Base-by-base conservation (phyloP, 2,888 invertebrate genomes). In the Conomelus anceps region DNA sequence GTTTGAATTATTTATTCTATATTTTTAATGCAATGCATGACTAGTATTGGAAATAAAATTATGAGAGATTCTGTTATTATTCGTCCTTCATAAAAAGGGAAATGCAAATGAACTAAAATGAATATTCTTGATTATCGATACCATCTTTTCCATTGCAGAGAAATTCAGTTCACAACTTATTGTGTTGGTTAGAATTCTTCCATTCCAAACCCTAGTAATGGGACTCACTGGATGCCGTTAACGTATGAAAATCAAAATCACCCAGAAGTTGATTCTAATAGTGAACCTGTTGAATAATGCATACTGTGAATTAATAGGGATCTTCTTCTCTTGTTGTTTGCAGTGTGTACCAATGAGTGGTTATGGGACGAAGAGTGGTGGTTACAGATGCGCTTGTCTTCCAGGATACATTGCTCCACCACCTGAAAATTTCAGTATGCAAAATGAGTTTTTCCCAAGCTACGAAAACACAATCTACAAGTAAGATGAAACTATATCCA, bases 361-460 rank as follows among this genome's bases (percentile, higher is more conserved):
- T 23, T 92, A 93, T 41, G 94, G 93, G 7, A 90, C 91, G 63
- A 92, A 93, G 4, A 93, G 94, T 86, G 94, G 94, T 90, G 94
- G 94, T 89, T 96, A 96, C 93, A 94, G 94, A 89, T 96, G 96
- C 92, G 93, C 94, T 87, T 96, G 96, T 92, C 94, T 95, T 92
- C 95, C 95, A 90, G 94, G 94, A 91, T 93, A 94, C 34, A 93
- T 93, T 92, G 91, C 92, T 89, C 91, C 90, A 22, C 88, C 88
- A 87, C 41, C 88, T 11, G 88, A 87, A 34, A 90, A 90, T 26
- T 88, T 89, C 22, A 90, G 90, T 85, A 22, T 88, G n/a, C 88
- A 34, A 3, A 84, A 89, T 85, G 84, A 87, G 29, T 89, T 63
- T n/a, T 63, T 63, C 63, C 63, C 63, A 63, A 63, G 63, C 63